Conservation (phyloP, 92 coral and sea anemone species). For the Epizoanthus illoricatus region DNA sequence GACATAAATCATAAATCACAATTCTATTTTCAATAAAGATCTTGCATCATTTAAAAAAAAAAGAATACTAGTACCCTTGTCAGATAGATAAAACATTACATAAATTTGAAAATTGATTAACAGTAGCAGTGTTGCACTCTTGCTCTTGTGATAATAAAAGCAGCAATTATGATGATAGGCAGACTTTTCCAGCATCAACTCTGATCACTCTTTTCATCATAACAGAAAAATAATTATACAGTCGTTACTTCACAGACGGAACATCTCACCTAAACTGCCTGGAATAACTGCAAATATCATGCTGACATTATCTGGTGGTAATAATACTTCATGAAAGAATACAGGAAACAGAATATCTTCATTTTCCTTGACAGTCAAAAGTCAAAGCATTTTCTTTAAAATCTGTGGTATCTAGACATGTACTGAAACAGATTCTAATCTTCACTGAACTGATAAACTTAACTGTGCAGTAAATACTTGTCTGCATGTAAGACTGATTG, state of each 20-base stretch:
- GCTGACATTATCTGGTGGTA: conserved; percentile 7
- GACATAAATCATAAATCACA: too few relatives aligned
- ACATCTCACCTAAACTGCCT: neutral
- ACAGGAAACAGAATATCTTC: conserved; percentile 1
- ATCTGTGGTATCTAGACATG: neutral
- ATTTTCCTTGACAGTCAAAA: neutral
- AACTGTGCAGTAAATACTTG: neutral
- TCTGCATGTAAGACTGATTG: neutral
- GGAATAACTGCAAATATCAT: too few relatives aligned
- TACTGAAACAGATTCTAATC: neutral
- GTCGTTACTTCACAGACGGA: neutral
- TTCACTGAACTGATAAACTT: neutral
- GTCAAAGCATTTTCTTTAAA: neutral
- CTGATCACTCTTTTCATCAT: too few relatives aligned
- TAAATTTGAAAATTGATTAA: too few relatives aligned
- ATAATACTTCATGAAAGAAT: neutral
- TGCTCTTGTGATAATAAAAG: too few relatives aligned
- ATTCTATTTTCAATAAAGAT: too few relatives aligned
- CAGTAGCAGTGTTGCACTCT: too few relatives aligned
- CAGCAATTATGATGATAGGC: too few relatives aligned
- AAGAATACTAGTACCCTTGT: too few relatives aligned
- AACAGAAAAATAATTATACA: neutral
- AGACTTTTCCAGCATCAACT: too few relatives aligned
- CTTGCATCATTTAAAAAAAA: too few relatives aligned
- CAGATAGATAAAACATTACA: too few relatives aligned